Percentiles rank a stretch among this genome's conserved stretches.
phyloP scores from a whole-genome alignment of 2,113 vertebrate genomes.

The Rostratula benghalensis region DNA sequence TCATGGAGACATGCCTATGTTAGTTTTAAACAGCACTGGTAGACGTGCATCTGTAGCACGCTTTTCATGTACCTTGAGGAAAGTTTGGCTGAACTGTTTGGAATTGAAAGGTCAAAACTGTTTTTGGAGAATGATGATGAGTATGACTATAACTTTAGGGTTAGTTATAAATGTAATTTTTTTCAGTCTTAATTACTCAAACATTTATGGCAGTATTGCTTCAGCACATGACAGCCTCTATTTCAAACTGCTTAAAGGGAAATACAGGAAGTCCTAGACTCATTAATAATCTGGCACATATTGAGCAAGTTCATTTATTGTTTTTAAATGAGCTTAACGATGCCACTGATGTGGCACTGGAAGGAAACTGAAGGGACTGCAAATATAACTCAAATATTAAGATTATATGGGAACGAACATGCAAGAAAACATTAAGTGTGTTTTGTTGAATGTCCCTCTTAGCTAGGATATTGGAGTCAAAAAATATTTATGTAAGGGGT shows the following conservation, averaged over 20 bases:
- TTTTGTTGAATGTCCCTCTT: not conserved
- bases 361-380: not conserved
- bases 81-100: not conserved
- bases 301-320: not conserved
- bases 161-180: not conserved
- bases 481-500: not conserved
- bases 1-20: fast-evolving
- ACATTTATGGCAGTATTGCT: not conserved
- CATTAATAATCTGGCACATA: not conserved
- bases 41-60: not conserved
- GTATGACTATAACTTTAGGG: not conserved
- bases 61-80: not conserved
- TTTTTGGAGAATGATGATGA: not conserved
- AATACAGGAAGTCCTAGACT: not conserved
- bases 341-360: not conserved
- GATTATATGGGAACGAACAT: not conserved
- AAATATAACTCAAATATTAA: not conserved
- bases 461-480: not conserved
- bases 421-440: not conserved
- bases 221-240: not conserved
- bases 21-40: not conserved
- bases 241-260: not conserved
- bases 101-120: not conserved
- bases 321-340: not conserved
- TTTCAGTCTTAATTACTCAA: not conserved